phyloP scores from a whole-genome alignment of 2,797 vertebrate species.

The Apodemus agrarius region DNA sequence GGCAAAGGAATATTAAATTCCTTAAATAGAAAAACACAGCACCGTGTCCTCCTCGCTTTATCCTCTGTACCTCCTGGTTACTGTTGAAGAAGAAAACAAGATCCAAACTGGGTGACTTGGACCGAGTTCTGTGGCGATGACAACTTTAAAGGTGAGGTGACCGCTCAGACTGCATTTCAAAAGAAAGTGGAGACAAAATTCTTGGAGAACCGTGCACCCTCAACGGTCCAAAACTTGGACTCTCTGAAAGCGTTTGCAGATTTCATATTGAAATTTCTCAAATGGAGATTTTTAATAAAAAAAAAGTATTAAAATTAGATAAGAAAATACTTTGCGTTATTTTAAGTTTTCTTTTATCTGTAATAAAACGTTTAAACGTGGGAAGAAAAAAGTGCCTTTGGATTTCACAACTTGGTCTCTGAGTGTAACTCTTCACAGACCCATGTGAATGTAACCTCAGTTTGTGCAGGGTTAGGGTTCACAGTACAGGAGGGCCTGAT shows the following conservation, averaged over 20 bases:
- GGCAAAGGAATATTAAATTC: constrained; percentile 72
- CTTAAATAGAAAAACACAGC: constrained; percentile 61
- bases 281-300: constrained; percentile 21
- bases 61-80: constrained; percentile 18
- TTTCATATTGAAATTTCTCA: constrained; percentile 28
- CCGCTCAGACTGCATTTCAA: not conserved
- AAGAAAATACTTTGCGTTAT: not conserved
- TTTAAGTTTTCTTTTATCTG: constrained; percentile 43
- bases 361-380: constrained; percentile 47
- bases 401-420: not conserved
- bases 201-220: not conserved
- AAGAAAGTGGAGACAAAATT: not conserved
- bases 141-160: constrained; percentile 51
- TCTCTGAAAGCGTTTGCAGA: not conserved
- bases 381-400: not conserved
- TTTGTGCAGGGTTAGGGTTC: not conserved
- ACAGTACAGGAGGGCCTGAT: not conserved
- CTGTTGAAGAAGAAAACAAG: constrained; percentile 65
- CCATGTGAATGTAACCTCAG: not conserved
- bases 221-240: not conserved
- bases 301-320: constrained; percentile 11
- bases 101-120: constrained; percentile 35
- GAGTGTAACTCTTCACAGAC: constrained; percentile 7
- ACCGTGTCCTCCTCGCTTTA: not conserved
- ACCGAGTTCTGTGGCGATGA: constrained; percentile 15